These are phyloP conservation scores for Pangasius mekongensis DNA, from an alignment of 2,797 vertebrate species.

Conservation along the genomic window DNA sequence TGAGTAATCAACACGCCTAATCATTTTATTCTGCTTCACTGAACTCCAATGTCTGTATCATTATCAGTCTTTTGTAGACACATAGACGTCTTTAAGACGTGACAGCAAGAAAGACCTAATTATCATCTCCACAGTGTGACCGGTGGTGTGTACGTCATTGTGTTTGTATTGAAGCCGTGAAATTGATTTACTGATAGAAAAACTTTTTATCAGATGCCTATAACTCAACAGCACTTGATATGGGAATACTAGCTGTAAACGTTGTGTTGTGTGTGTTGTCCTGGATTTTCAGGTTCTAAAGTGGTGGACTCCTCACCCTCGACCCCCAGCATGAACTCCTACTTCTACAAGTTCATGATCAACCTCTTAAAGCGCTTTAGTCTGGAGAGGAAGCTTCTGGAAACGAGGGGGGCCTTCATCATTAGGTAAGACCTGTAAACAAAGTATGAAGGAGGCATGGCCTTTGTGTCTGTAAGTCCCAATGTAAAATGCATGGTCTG, in stretches of 20 bases:
- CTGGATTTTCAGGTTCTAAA: conserved; percentile 72
- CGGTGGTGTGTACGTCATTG: not conserved
- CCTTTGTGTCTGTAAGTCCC: not conserved
- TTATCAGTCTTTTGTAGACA: not conserved
- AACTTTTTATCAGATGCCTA: not conserved
- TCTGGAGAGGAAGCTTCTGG: conserved; percentile 91
- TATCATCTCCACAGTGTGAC: too few species aligned
- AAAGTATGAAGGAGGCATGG: not conserved
- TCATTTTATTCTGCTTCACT: not conserved
- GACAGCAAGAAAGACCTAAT: not conserved
- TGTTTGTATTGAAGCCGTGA: not conserved
- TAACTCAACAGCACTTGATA: not conserved
- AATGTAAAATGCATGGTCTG: not conserved
- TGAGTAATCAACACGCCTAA: conserved; percentile 33
- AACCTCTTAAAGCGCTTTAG: conserved; percentile 95
- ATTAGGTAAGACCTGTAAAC: conserved; percentile 79
- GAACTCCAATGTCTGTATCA: not conserved
- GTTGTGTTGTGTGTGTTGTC: not conserved
- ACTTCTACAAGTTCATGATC: conserved; percentile 99
- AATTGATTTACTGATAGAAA: not conserved
- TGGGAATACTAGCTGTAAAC: not conserved
- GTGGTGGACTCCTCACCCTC: conserved; percentile 86
- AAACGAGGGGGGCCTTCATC: conserved; percentile 91
- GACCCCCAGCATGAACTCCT: conserved; percentile 98
- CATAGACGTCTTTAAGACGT: not conserved